Evolutionary conservation across 1,140 invertebrate genomes (phyloP).

Genomic region (Proales similis): DNA sequence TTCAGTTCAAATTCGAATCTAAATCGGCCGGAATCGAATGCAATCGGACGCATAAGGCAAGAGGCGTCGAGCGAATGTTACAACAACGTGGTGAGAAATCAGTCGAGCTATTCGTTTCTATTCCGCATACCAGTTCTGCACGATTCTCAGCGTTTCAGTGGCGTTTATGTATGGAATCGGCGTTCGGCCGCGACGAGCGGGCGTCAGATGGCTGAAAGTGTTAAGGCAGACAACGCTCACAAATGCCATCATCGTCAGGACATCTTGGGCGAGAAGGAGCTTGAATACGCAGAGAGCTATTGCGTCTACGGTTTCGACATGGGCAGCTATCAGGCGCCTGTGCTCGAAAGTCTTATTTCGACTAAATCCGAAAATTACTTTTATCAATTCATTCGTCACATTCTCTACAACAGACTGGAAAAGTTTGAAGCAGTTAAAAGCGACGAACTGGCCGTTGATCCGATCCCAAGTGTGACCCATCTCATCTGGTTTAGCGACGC

Average conservation of each 20-base stretch:
- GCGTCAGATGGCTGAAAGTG: not conserved
- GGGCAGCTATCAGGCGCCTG: constrained; percentile 3
- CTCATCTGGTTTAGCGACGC: constrained; percentile 33
- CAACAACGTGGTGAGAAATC: not conserved
- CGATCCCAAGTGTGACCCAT: constrained; percentile 18
- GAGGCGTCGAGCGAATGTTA: constrained; percentile 1
- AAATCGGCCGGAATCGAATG: not conserved
- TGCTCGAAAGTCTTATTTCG: constrained; percentile 17
- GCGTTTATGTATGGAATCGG: constrained; percentile 30
- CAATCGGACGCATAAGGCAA: not conserved
- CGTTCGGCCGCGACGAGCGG: not conserved
- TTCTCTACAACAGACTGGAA: constrained; percentile 3
- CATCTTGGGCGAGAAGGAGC: not conserved
- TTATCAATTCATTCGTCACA: not conserved
- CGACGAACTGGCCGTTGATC: not conserved
- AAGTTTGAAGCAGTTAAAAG: constrained; percentile 2
- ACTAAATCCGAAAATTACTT: constrained; percentile 14
- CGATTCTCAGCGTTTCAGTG: constrained; percentile 19
- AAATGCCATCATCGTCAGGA: constrained; percentile 23
- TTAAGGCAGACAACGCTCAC: constrained; percentile 31
- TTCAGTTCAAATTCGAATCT: not conserved
- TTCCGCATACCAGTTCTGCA: constrained; percentile 16
- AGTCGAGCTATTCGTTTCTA: constrained; percentile 17
- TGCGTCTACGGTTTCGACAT: constrained; percentile 33
- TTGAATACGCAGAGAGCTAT: not conserved